phyloP scores from a whole-genome alignment of 2,888 invertebrate species.

The Melinaea menophilus region DNA sequence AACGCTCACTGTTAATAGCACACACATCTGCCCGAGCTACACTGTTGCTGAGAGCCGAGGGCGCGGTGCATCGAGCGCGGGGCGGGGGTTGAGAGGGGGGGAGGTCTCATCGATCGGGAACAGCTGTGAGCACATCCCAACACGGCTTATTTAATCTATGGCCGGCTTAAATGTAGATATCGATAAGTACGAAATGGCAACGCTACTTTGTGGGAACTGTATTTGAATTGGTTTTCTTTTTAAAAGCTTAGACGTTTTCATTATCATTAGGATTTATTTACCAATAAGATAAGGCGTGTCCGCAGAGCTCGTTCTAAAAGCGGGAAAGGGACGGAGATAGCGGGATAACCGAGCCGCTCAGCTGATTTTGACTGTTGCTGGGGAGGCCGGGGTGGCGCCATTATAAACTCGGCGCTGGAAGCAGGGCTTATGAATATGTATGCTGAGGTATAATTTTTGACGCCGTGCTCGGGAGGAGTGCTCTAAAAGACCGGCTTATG shows the following conservation, averaged over 20 bases:
- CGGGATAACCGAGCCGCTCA: constrained; percentile 27
- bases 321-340: constrained; percentile 19
- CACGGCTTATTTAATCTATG: constrained; percentile 4
- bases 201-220: too few relatives aligned
- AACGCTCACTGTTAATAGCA: constrained; percentile 20
- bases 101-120: constrained; percentile 33
- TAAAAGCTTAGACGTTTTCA: too few relatives aligned
- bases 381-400: constrained; percentile 33
- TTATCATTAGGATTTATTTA: constrained; percentile 10
- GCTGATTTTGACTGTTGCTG: constrained; percentile 43
- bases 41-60: constrained; percentile 7
- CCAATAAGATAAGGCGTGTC: constrained; percentile 21
- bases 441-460: constrained; percentile 34
- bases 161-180: background rate
- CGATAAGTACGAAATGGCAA: background rate
- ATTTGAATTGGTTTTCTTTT: too few relatives aligned
- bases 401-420: constrained; percentile 33
- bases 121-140: constrained; percentile 33
- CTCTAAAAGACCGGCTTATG: constrained; percentile 27
- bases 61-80: constrained; percentile 5
- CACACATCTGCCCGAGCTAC: constrained; percentile 12
- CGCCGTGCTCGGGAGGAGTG: constrained; percentile 27
- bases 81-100: constrained; percentile 16
- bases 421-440: constrained; percentile 40
- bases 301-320: constrained; percentile 1